Base-by-base conservation (phyloP, 2,888 invertebrate genomes). In the Mythimna albipuncta region DNA sequence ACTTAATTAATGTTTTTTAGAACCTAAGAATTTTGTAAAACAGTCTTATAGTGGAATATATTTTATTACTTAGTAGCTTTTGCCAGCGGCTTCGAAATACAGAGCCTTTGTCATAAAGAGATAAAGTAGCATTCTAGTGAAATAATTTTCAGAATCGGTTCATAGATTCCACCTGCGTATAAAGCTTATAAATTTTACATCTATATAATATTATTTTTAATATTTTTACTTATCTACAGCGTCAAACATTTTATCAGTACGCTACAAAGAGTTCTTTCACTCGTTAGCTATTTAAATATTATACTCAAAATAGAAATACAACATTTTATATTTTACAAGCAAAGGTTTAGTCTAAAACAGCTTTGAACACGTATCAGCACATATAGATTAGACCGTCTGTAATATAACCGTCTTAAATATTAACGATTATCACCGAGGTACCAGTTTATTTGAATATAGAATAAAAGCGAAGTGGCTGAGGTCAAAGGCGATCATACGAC, bases 401-500 rank as follows among this genome's bases (percentile, higher is more conserved):
- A 69, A 81, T 69, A 84, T n/a, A 52, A 57, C 59, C 52, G 66
- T 67, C 58, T 58, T 81, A 68, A 82, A 84, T 54, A 70, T 62
- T 69, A 61, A 84, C 84, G 84, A 84, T 75, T 52, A 77, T 77
- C 54, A 44, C 62, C 61, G 57, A 66, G 72, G 64, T 69, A 64
- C 54, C 32, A 62, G 64, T 69, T 70, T 74, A 63, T 64, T 64
- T 62, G 47, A 84, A 77, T 72, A 68, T 81, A 35, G 70, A 58
- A 80, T 59, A 61, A 66, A 62, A 64, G 47, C 35, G 50, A 64
- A 73, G 68, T 72, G 69, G 73, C 70, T 38, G 47, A 68, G 78
- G 84, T 84, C 81, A 84, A 81, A 84, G 81, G 84, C 65, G 72
- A 70, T 52, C 59, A 32, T 52, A 44, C 52, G 74, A 76, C 86